Evolutionary conservation across 1,140 invertebrate species (phyloP).

Genomic region (Bombus affinis): DNA sequence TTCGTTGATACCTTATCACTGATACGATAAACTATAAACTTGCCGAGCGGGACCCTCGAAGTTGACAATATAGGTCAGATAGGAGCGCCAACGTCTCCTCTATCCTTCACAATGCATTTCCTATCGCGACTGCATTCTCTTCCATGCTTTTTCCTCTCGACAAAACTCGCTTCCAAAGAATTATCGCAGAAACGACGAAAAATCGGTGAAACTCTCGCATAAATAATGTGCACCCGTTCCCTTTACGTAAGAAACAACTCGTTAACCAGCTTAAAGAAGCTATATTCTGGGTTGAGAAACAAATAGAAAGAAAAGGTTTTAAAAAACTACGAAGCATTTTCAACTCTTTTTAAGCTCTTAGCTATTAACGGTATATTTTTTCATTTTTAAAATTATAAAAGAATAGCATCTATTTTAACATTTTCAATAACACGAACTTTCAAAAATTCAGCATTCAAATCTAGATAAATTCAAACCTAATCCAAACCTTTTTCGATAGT

Average conservation of each 20-base stretch:
- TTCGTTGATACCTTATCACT: not conserved
- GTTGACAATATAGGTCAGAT: conserved; percentile 22
- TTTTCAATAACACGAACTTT: not conserved
- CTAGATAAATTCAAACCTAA: no score
- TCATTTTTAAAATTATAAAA: not conserved
- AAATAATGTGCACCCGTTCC: not conserved
- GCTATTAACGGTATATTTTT: not conserved
- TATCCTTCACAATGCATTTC: conserved; percentile 23
- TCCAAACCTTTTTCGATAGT: no score
- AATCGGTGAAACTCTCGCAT: not conserved
- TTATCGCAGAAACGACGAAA: not conserved
- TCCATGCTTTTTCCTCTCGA: conserved; percentile 1
- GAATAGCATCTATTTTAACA: not conserved
- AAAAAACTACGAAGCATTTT: not conserved
- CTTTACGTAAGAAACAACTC: not conserved
- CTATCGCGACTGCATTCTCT: conserved; percentile 18
- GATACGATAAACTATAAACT: conserved; percentile 15
- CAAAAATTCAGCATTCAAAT: not conserved
- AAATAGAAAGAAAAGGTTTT: not conserved
- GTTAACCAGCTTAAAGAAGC: not conserved
- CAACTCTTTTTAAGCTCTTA: not conserved
- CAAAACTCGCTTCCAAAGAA: conserved; percentile 12
- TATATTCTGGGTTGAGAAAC: not conserved
- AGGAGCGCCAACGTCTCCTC: not conserved
- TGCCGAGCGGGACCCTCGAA: not conserved